These are phyloP conservation scores for Galeopsomyia nigrocyanea DNA, from an alignment of 2,888 invertebrate genomes.

Conservation along the genomic window DNA sequence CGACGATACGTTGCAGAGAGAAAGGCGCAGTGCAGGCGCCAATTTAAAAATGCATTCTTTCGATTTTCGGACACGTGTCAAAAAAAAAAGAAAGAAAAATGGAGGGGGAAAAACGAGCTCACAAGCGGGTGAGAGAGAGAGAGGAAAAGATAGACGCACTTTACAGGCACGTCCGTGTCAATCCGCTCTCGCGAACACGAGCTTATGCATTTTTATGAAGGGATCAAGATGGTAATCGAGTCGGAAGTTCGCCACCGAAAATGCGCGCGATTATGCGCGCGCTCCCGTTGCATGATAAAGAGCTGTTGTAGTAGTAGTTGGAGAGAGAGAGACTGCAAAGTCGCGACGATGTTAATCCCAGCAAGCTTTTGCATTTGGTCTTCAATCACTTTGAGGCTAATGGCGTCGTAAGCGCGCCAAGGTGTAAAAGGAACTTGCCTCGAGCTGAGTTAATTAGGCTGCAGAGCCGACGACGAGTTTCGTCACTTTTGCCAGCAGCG, in stretches of 20 bases:
- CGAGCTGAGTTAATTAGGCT: too few relatives aligned
- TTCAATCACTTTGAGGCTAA: conserved; percentile 18
- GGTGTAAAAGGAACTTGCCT: too few relatives aligned
- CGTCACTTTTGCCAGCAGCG: too few relatives aligned
- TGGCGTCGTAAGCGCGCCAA: too few relatives aligned
- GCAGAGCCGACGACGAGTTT: too few relatives aligned
- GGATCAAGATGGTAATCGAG: conserved; percentile 46
- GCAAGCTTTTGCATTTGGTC: conserved; percentile 12
- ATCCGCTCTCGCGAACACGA: neutral
- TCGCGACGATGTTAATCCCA: conserved; percentile 22
- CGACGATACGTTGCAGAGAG: neutral
- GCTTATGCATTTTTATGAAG: conserved; percentile 45
- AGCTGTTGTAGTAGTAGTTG: too few relatives aligned
- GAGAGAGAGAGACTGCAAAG: too few relatives aligned
- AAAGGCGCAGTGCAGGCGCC: neutral
- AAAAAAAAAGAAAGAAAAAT: neutral
- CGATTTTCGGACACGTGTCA: conserved; percentile 21
- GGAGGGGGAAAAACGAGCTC: too few relatives aligned
- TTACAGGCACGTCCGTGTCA: too few relatives aligned
- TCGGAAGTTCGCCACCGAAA: conserved; percentile 35
- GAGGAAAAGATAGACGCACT: too few relatives aligned
- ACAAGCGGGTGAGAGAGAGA: too few relatives aligned
- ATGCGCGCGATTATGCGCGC: conserved; percentile 29
- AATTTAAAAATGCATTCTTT: conserved; percentile 36
- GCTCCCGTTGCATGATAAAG: neutral